Percentiles rank a stretch among this genome's conserved stretches.
Evolutionary conservation across 2,113 vertebrate genomes (phyloP).

Genomic region (Hyaena hyaena): DNA sequence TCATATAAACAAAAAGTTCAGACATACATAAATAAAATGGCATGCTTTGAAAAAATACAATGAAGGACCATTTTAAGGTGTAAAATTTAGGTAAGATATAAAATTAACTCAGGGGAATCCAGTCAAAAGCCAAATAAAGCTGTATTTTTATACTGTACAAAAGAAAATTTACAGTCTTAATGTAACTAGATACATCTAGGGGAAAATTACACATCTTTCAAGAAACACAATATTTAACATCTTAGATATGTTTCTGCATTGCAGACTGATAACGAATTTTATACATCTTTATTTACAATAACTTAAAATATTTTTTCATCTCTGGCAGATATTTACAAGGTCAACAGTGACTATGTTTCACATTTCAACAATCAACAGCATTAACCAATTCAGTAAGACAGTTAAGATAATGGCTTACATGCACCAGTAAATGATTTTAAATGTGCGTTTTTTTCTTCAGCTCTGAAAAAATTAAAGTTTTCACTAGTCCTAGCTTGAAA

Average conservation of each 20-base stretch:
- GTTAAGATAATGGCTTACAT: constrained; percentile 92
- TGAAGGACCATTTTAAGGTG: constrained; percentile 1
- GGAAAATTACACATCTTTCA: constrained; percentile 74
- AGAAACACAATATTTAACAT: constrained; percentile 98
- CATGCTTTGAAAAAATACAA: constrained; percentile 43
- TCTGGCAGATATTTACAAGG: constrained; percentile 93
- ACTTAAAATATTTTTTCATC: constrained; percentile 96
- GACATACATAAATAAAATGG: constrained; percentile 40
- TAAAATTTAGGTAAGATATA: constrained; percentile 58
- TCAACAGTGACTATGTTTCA: constrained; percentile 95
- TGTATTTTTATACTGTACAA: constrained; percentile 78
- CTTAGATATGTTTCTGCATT: constrained; percentile 93
- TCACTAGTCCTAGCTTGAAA: constrained; percentile 80
- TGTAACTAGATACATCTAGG: constrained; percentile 58
- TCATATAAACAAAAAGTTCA: constrained; percentile 29
- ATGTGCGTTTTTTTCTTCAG: constrained; percentile 79
- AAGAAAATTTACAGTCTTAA: constrained; percentile 69
- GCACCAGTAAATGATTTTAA: constrained; percentile 89
- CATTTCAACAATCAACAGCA: constrained; percentile 91
- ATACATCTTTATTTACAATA: constrained; percentile 97
- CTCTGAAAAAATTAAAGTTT: constrained; percentile 78
- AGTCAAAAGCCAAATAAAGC: constrained; percentile 79
- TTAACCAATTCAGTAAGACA: constrained; percentile 91
- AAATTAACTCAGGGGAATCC: constrained; percentile 69
- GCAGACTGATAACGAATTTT: constrained; percentile 91